Evolutionary conservation across 2,113 vertebrate genomes (phyloP).

Genomic region (Piliocolobus tephrosceles): DNA sequence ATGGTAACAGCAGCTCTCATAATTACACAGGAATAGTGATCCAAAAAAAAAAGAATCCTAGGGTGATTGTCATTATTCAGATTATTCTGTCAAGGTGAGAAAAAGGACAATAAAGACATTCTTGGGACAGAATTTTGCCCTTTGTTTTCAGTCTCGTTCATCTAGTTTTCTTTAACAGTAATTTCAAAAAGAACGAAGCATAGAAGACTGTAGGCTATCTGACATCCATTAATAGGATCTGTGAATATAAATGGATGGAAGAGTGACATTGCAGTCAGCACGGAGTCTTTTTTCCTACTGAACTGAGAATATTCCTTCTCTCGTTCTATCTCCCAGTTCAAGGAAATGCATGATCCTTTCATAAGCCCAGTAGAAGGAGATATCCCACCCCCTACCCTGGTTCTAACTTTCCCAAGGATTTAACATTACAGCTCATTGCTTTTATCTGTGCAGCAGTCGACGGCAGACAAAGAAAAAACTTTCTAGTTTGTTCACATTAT

Average conservation of each 20-base stretch:
- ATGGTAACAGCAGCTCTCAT: not conserved
- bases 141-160: slow-evolving; percentile 53
- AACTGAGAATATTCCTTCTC: not conserved
- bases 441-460: not conserved
- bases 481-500: not conserved
- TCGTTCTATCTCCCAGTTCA: not conserved
- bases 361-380: not conserved
- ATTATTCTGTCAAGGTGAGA: slow-evolving; percentile 52
- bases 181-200: slow-evolving; percentile 45
- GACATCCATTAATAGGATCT: slow-evolving; percentile 10
- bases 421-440: not conserved
- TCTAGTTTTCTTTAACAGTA: not conserved
- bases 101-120: slow-evolving; percentile 27
- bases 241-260: slow-evolving; percentile 18
- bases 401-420: not conserved
- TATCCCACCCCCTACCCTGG: no score
- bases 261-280: not conserved
- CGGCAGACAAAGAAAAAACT: not conserved
- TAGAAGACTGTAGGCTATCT: not conserved
- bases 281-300: not conserved
- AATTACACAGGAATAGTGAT: not conserved
- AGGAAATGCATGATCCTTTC: not conserved
- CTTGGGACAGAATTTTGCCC: not conserved
- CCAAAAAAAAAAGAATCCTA: not conserved
- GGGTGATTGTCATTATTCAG: slow-evolving; percentile 42